Percentiles rank a stretch among this genome's conserved stretches.
phyloP scores from a whole-genome alignment of 2,797 vertebrate species.

The Nannoperca australis region DNA sequence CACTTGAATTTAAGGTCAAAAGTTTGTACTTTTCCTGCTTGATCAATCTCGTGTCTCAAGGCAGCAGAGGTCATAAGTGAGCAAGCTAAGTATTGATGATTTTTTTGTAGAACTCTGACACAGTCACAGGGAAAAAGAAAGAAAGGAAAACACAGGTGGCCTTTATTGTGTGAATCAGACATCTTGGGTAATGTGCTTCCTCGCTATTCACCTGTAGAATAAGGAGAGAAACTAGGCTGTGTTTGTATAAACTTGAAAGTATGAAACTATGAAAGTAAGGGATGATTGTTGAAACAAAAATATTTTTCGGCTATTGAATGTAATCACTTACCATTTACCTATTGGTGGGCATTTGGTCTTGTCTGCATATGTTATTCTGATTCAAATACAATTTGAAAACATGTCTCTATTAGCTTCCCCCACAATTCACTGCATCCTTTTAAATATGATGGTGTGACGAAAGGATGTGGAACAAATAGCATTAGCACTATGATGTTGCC shows the following conservation, averaged over 20 bases:
- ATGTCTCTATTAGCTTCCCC: slow-evolving; percentile 74
- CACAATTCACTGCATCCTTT: slow-evolving; percentile 56
- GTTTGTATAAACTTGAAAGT: background rate
- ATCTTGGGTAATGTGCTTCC: background rate
- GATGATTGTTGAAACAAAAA: slow-evolving; percentile 28
- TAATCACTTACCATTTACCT: slow-evolving; percentile 13
- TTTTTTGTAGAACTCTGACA: slow-evolving; percentile 19
- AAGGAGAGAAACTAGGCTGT: background rate
- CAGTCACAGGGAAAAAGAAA: background rate
- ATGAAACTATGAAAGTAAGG: background rate
- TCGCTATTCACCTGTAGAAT: background rate
- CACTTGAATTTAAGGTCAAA: slow-evolving; percentile 44
- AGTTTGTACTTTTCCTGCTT: slow-evolving; percentile 25
- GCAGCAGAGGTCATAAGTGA: slow-evolving; percentile 38
- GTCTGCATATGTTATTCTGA: slow-evolving; percentile 37
- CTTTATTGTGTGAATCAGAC: background rate
- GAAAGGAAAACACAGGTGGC: slow-evolving; percentile 1
- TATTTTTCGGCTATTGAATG: slow-evolving; percentile 1
- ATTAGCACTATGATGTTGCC: slow-evolving; percentile 82
- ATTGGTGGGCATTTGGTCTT: slow-evolving; percentile 35
- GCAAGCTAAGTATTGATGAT: background rate
- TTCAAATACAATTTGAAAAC: slow-evolving; percentile 61
- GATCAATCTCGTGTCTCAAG: slow-evolving; percentile 21
- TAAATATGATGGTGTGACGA: slow-evolving; percentile 70
- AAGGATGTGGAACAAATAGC: slow-evolving; percentile 82